Conservation (phyloP, 2,888 invertebrate genomes). For the Abrostola tripartita region DNA sequence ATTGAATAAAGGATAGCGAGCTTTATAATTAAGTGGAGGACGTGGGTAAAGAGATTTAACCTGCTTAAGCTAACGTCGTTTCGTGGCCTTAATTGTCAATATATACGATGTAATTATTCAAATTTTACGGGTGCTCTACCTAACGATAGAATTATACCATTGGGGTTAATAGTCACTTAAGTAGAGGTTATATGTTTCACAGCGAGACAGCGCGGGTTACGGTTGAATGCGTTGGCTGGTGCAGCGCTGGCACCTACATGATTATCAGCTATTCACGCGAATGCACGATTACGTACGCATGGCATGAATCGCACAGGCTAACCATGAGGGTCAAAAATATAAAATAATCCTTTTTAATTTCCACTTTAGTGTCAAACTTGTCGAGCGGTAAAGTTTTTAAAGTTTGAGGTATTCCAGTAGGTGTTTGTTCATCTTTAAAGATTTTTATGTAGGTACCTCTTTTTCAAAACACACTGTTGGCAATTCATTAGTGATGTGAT, state of each 20-base stretch:
- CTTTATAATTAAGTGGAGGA: slow-evolving; percentile 23
- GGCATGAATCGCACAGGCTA: slow-evolving; percentile 24
- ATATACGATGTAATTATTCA: slow-evolving; percentile 48
- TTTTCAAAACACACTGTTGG: slow-evolving; percentile 8
- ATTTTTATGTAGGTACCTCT: not conserved
- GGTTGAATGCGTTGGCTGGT: slow-evolving; percentile 25
- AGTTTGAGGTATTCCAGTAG: no score
- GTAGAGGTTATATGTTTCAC: slow-evolving; percentile 26
- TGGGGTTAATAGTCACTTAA: slow-evolving; percentile 37
- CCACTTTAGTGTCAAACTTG: not conserved
- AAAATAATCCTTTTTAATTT: not conserved
- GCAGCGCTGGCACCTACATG: slow-evolving; percentile 43
- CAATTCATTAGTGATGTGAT: slow-evolving; percentile 34
- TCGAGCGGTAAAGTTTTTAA: no score
- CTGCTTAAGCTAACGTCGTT: slow-evolving; percentile 31
- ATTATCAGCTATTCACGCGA: slow-evolving; percentile 62
- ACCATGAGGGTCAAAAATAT: slow-evolving; percentile 4
- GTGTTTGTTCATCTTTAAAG: not conserved
- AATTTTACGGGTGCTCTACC: slow-evolving; percentile 43
- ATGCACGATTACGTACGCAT: slow-evolving; percentile 60
- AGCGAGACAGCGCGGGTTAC: slow-evolving; percentile 16
- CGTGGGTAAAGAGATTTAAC: slow-evolving; percentile 38
- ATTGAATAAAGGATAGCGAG: slow-evolving; percentile 18
- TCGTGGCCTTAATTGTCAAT: slow-evolving; percentile 40
- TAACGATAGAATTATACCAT: slow-evolving; percentile 43